Percentiles rank a stretch among this genome's conserved stretches.
Evolutionary conservation across 2,113 vertebrate genomes (phyloP).

Genomic region (Alexandromys fortis): DNA sequence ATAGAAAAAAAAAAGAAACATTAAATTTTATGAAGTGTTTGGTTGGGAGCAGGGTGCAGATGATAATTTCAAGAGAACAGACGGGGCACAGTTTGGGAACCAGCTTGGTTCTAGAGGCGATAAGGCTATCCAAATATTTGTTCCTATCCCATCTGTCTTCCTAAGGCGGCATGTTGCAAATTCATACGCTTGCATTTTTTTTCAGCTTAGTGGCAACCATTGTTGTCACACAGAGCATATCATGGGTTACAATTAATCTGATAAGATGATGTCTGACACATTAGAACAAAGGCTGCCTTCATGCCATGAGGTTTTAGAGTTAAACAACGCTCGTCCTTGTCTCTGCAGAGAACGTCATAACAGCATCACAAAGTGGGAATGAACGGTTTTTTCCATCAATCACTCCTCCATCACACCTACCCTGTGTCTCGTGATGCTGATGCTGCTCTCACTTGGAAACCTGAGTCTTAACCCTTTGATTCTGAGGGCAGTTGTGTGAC

Average conservation of each 20-base stretch:
- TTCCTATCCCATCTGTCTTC: conserved; percentile 70
- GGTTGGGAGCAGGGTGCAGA: conserved; percentile 40
- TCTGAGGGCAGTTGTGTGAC: background rate
- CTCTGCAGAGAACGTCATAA: background rate
- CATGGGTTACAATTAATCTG: conserved; percentile 20
- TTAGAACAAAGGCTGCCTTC: conserved; percentile 22
- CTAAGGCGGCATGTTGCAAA: conserved; percentile 36
- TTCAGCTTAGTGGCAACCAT: conserved; percentile 44
- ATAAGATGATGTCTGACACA: background rate
- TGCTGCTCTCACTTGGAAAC: background rate
- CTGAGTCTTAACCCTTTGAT: background rate
- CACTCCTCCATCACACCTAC: too few relatives aligned
- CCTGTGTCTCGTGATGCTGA: background rate
- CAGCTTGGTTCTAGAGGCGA: conserved; percentile 48
- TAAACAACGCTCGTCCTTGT: background rate
- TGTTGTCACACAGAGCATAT: background rate
- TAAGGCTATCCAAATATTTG: conserved; percentile 73
- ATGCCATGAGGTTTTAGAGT: background rate
- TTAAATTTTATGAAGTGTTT: conserved; percentile 58
- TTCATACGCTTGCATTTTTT: background rate
- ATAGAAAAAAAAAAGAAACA: conserved; percentile 42
- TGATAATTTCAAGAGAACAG: conserved; percentile 66
- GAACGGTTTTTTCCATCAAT: background rate
- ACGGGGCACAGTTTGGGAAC: conserved; percentile 68
- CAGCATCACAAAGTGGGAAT: background rate